Evolutionary conservation across 2,113 vertebrate species (phyloP).

Genomic region (Entomyzon cyanotis): DNA sequence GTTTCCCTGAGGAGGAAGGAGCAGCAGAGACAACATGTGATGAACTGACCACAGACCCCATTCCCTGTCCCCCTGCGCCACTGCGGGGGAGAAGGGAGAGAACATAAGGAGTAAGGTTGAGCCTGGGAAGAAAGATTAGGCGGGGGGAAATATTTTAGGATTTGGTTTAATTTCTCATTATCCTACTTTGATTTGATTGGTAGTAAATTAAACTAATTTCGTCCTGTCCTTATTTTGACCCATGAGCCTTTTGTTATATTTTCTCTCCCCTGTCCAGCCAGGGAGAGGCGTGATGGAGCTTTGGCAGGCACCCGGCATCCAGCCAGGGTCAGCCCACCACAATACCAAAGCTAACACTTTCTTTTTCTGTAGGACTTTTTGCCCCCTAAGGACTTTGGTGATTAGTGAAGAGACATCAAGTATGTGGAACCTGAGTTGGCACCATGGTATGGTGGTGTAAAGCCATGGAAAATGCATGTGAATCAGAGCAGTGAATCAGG

Average conservation of each 20-base stretch:
- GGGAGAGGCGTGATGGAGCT: not conserved
- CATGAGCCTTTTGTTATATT: not conserved
- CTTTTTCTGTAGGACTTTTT: not conserved
- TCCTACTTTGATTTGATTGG: not conserved
- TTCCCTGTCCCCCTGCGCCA: not conserved
- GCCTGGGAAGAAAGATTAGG: not conserved
- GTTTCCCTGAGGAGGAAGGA: not conserved
- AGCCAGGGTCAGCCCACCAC: not conserved
- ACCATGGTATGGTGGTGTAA: not conserved
- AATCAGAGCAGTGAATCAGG: not conserved
- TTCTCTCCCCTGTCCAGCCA: not conserved
- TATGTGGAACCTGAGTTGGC: not conserved
- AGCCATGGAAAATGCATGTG: not conserved
- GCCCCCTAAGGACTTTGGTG: not conserved
- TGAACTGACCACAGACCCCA: not conserved
- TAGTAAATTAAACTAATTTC: not conserved
- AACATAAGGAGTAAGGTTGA: not conserved
- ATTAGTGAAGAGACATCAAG: not conserved
- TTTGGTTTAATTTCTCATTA: not conserved
- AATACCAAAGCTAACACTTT: not conserved
- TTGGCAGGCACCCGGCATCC: not conserved
- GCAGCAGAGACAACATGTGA: not conserved
- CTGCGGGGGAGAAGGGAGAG: not conserved
- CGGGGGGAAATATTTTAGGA: not conserved
- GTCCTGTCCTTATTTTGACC: not conserved